Evolutionary conservation across 2,797 vertebrate species (phyloP).

Genomic region (Sebastes steindachneri): DNA sequence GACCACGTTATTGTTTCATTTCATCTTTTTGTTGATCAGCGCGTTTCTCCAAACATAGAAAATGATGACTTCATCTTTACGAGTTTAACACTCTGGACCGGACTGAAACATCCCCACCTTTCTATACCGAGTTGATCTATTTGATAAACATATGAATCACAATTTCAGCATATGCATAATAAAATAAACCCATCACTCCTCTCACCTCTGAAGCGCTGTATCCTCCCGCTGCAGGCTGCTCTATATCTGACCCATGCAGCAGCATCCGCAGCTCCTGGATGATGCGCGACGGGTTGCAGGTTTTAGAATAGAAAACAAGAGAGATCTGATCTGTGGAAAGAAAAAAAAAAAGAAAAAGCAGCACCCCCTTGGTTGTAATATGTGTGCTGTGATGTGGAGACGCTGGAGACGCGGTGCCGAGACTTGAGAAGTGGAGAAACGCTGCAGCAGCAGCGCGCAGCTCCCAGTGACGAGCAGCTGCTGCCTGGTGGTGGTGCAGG

Average conservation of each 20-base stretch:
- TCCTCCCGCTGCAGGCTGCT: conserved; percentile 62
- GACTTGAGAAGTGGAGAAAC: conserved; percentile 20
- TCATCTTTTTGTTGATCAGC: conserved; percentile 44
- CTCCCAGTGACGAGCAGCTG: conserved; percentile 67
- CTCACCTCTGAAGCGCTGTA: conserved; percentile 67
- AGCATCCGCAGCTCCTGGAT: conserved; percentile 57
- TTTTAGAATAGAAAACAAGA: not conserved
- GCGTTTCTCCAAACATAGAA: conserved; percentile 24
- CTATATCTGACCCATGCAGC: conserved; percentile 52
- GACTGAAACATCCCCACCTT: not conserved
- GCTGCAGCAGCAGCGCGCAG: conserved; percentile 49
- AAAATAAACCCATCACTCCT: conserved; percentile 26
- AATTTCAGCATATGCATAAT: conserved; percentile 31
- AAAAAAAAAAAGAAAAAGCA: not conserved
- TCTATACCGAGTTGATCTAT: not conserved
- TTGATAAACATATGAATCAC: not conserved
- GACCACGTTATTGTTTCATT: conserved; percentile 46
- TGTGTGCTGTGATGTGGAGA: conserved; percentile 4
- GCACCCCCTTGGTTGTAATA: not conserved
- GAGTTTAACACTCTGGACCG: conserved; percentile 6
- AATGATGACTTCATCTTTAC: conserved; percentile 27
- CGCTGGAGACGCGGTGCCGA: conserved; percentile 9
- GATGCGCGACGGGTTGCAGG: conserved; percentile 19
- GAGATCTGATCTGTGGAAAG: not conserved
- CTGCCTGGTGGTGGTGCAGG: conserved; percentile 68